Percentiles rank a stretch among this genome's conserved stretches.
phyloP scores from a whole-genome alignment of 2,797 vertebrate species.

The Taeniopygia guttata region DNA sequence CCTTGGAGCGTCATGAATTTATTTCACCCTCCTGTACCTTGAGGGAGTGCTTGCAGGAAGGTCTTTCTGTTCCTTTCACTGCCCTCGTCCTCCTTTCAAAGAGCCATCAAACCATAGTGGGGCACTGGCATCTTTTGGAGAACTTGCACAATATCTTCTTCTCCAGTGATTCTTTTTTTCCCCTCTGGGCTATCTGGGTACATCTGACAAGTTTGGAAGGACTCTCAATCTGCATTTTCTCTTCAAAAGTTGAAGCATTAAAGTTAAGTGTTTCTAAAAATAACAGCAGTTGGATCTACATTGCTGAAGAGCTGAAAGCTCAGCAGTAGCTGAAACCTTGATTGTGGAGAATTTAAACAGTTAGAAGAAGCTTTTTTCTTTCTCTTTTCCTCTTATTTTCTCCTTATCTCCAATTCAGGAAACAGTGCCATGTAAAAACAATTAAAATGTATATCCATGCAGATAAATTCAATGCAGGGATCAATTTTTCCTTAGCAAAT shows the following conservation, averaged over 20 bases:
- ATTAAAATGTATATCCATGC: background rate
- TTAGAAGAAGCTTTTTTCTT: background rate
- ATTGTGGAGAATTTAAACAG: background rate
- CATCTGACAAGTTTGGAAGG: background rate
- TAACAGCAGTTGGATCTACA: background rate
- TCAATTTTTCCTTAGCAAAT: conserved; percentile 54
- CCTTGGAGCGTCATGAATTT: background rate
- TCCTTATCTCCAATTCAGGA: background rate
- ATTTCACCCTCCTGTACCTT: background rate
- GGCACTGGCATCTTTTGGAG: background rate
- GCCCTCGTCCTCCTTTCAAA: background rate
- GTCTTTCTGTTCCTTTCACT: background rate
- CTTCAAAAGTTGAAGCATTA: background rate
- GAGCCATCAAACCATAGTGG: background rate
- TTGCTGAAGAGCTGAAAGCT: conserved; percentile 28
- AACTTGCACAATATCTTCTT: background rate
- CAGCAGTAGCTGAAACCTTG: background rate
- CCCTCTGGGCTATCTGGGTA: background rate
- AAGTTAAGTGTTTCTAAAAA: background rate
- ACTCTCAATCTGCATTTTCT: background rate
- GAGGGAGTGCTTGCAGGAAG: background rate
- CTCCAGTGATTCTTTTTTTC: background rate
- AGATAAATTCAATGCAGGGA: conserved; percentile 38
- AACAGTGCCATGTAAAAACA: background rate
- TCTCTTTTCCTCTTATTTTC: background rate